Base-by-base conservation (phyloP, 1,140 invertebrate species). In the Drosophila cardini region DNA sequence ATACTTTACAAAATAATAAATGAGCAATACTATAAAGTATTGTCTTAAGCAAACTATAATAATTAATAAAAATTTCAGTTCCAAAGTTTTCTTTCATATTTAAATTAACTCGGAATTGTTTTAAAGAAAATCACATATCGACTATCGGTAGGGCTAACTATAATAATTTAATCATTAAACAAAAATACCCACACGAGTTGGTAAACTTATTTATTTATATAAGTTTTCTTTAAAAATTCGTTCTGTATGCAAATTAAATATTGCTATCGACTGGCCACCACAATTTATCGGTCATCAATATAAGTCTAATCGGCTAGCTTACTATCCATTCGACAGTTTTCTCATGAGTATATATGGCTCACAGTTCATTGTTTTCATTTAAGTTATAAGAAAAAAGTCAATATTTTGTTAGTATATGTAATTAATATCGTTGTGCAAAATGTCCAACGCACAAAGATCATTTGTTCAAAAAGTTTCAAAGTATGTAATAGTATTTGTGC, bases 381-480 rank as follows among this genome's bases (percentile, higher is more conserved):
- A 9, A 40, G 13, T 40, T 56, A 5, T 11, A 16, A 11, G 42
- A 42, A 18, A 46, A 40, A 30, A 55, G n/a, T n/a, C 13, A 4
- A 2, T 26, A 26, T 4, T 2, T 26, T 5, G 21, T 26, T 11
- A n/a, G 8, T 68, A 16, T 0, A 16, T 21, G n/a, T 52, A 9
- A 16, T 32, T 36, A 1, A 42, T 21, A 36, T 34, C 38, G 38
- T 0, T 9, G 9, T 43, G 2, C 11, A 78, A 50, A 68, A 87
- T 87, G 83, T 79, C 83, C 0, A 73, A 60, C 15, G 40, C 94
- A 34, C 95, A 96, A 91, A 94, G 96, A 87, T 95, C 96, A 74
- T 97, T 97, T 93, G 95, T 95, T 83, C 96, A 97, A 82, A 96
- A 96, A 92, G 93, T 97, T 75, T 96, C 94, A 73, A 96, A 96